Conservation (phyloP, 1,140 invertebrate genomes). For the Caenorhabditis inopinata region DNA sequence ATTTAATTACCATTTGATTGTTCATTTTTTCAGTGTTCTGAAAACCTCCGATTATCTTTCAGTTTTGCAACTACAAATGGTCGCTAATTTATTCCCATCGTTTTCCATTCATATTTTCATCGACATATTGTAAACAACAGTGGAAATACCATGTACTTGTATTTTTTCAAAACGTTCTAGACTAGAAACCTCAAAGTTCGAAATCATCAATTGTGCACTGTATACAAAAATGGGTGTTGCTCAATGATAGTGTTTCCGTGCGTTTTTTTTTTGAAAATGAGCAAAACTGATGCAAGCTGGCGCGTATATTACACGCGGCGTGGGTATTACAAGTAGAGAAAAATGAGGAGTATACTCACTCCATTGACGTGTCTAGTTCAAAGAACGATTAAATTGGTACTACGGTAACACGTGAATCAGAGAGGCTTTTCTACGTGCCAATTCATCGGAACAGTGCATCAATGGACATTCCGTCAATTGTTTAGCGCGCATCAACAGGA, state of each 20-base stretch:
- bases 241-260: background rate
- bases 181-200: background rate
- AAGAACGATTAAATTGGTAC: background rate
- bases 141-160: background rate
- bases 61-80: too few species aligned
- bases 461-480: background rate
- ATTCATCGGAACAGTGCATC: constrained; percentile 14
- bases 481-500: background rate
- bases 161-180: background rate
- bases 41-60: too few species aligned
- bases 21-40: too few species aligned
- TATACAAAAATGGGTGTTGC: too few species aligned
- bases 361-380: constrained; percentile 17
- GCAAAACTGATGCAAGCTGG: constrained; percentile 8
- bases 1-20: too few species aligned
- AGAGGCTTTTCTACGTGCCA: background rate
- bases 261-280: background rate
- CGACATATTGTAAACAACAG: background rate
- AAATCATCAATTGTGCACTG: too few species aligned
- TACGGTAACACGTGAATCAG: constrained; percentile 20
- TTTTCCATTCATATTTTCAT: background rate
- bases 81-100: background rate
- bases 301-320: constrained; percentile 14
- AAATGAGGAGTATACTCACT: background rate
- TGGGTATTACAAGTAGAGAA: constrained; percentile 9